Base-by-base conservation (phyloP, 2,113 vertebrate species). In the Oxyura jamaicensis region DNA sequence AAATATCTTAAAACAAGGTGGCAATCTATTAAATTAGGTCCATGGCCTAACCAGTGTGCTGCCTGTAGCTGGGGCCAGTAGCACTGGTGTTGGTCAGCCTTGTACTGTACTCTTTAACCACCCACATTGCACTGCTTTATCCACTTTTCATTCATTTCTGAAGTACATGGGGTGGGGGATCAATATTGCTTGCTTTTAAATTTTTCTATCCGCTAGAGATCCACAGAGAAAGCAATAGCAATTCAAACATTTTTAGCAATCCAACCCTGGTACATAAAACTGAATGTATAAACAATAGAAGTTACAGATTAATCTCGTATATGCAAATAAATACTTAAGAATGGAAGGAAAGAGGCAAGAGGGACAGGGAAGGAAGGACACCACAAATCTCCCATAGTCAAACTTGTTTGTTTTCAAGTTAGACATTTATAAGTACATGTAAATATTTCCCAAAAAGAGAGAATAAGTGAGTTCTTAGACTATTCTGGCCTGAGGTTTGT, bases 351-450 rank as follows among this genome's bases (percentile, higher is more conserved):
- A 23, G 41, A 59, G 28, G 56, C 29, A 68, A 59, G 55, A 81
- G 65, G 72, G 17, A 22, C 35, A n/a, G 35, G 15, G 36, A 84
- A 48, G 44, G 68, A 82, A 68, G 36, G 28, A 83, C 25, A 26
- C 19, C 36, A 63, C 58, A 56, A 83, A 16, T 72, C 22, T 35
- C 13, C 21, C 8, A 2, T 8, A 52, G 67, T n/a, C 79, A 85
- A 89, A 48, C 22, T 39, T 60, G 10, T 26, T 83, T 86, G 26
- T 69, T 88, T 90, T 75, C 75, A 91, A 59, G 58, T 73, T 53
- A 41, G 17, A 13, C 14, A 5, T 79, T 91, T 86, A 1, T 60
- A 79, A 67, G 39, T 36, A 52, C 8, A 8, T 46, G 31, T 68
- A 69, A 87, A n/a, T 89, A 48, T 36, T 87, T 58, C 36, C 55